phyloP scores from a whole-genome alignment of 2,113 vertebrate genomes.

The Ammodytes marinus region DNA sequence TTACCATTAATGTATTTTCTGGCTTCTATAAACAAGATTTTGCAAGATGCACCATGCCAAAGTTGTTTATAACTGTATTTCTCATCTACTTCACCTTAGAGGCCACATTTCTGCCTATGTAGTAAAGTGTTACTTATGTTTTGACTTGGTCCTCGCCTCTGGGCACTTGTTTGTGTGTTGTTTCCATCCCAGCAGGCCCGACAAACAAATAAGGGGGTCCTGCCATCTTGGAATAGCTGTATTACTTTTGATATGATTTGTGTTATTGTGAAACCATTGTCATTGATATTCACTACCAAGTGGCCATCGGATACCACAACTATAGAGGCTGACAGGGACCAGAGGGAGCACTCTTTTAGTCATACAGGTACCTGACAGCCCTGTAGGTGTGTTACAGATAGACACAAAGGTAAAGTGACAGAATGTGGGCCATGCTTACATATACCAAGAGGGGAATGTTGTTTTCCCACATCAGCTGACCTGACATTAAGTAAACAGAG shows the following conservation, averaged over 20 bases:
- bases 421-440: conserved; percentile 20
- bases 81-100: conserved; percentile 2
- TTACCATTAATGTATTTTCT: background rate
- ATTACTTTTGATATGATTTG: background rate
- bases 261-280: background rate
- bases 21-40: background rate
- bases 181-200: conserved; percentile 12
- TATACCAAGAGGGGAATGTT: conserved; percentile 40
- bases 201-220: background rate
- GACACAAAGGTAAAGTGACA: conserved; percentile 50
- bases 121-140: conserved; percentile 9
- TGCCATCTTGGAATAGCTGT: background rate
- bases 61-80: background rate
- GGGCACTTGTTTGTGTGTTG: background rate
- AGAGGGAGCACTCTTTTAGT: background rate
- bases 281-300: background rate
- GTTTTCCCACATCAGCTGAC: conserved; percentile 68
- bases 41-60: background rate
- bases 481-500: conserved; percentile 54
- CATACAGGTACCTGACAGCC: conserved; percentile 27
- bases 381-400: conserved; percentile 42
- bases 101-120: background rate
- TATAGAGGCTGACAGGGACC: background rate
- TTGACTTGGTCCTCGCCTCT: background rate
- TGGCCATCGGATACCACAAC: background rate